Conservation (phyloP, 2,797 vertebrate species). For the Carcharodon carcharias region DNA sequence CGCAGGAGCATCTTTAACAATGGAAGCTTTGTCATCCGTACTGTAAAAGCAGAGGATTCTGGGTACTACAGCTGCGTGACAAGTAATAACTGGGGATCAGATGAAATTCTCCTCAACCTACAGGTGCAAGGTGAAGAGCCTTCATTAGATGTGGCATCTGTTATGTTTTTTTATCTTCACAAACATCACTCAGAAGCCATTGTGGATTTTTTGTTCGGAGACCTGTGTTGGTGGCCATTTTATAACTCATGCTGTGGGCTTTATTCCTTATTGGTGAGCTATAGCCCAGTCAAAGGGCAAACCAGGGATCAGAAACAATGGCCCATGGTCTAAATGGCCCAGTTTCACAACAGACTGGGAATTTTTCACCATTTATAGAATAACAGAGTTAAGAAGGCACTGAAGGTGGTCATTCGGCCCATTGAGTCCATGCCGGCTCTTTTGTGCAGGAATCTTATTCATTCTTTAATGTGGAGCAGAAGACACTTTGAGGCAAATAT, state of each 20-base stretch:
- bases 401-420: too few relatives aligned
- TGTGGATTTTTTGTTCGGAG: neutral
- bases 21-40: conserved; percentile 92
- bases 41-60: conserved; percentile 94
- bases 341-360: too few relatives aligned
- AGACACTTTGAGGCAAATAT: neutral
- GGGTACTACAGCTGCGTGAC: conserved; percentile 93
- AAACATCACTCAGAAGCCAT: neutral
- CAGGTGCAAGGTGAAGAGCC: conserved; percentile 84
- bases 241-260: neutral
- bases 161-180: neutral
- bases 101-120: conserved; percentile 89
- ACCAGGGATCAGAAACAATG: neutral
- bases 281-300: neutral
- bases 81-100: conserved; percentile 94
- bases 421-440: too few relatives aligned
- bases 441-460: neutral
- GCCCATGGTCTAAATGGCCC: neutral
- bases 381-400: too few relatives aligned
- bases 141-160: neutral
- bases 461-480: neutral
- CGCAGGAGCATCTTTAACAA: conserved; percentile 85
- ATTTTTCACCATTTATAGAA: neutral
- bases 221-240: neutral
- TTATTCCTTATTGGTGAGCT: neutral